Percentiles rank a stretch among this genome's conserved stretches.
These are phyloP conservation scores for Rhabdomys pumilio DNA, from an alignment of 2,797 vertebrate genomes.

Conservation along the genomic window DNA sequence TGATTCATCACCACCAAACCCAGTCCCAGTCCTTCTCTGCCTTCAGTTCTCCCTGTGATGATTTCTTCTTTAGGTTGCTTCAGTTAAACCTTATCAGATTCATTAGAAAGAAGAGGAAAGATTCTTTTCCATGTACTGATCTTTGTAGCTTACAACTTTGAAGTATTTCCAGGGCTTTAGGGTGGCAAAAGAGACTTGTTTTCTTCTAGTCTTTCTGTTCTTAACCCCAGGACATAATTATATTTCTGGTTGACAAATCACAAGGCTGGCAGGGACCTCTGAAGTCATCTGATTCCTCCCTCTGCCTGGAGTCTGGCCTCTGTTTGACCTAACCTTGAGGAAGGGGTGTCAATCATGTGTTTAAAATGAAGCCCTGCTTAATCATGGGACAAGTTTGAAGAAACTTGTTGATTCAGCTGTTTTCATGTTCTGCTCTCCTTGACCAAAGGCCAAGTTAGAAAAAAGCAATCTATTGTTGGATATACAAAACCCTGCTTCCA, in stretches of 20 bases:
- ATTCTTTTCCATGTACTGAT: not conserved
- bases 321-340: slow-evolving; percentile 68
- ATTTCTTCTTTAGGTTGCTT: slow-evolving; percentile 49
- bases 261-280: slow-evolving; percentile 36
- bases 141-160: slow-evolving; percentile 53
- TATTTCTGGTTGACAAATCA: slow-evolving; percentile 76
- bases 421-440: slow-evolving; percentile 47
- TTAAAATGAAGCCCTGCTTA: slow-evolving; percentile 77
- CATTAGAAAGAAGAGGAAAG: not conserved
- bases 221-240: slow-evolving; percentile 62
- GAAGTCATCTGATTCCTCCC: slow-evolving; percentile 73
- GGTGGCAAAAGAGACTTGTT: not conserved
- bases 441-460: slow-evolving; percentile 44
- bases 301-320: slow-evolving; percentile 66
- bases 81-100: slow-evolving; percentile 34
- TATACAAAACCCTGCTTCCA: slow-evolving; percentile 54
- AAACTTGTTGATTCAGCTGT: slow-evolving; percentile 58
- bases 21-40: not conserved
- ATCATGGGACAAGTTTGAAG: slow-evolving; percentile 69
- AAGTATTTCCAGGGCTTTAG: not conserved
- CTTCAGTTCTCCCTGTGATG: not conserved
- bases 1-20: slow-evolving; percentile 73
- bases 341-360: slow-evolving; percentile 64
- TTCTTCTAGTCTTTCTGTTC: not conserved
- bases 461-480: slow-evolving; percentile 31